Percentiles rank a stretch among this genome's conserved stretches.
Conservation (phyloP, 2,797 vertebrate genomes). For the Microtus obscurus region DNA sequence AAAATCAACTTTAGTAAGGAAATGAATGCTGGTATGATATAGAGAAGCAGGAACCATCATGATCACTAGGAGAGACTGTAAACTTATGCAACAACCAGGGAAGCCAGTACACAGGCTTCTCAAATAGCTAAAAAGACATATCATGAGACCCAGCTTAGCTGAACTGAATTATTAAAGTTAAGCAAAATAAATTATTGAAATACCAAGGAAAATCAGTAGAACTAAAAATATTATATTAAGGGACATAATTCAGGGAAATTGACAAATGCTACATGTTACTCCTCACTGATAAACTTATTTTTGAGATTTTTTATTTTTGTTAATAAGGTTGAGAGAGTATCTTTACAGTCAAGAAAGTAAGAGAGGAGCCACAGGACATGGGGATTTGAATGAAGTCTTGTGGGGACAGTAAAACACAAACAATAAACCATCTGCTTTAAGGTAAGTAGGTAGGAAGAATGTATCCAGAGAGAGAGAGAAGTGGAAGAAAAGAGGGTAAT, state of each 20-base stretch:
- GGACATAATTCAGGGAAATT: background rate
- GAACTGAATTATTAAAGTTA: too few relatives aligned
- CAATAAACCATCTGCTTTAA: background rate
- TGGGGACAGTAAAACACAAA: background rate
- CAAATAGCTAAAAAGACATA: background rate
- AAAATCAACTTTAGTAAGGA: background rate
- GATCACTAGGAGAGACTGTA: background rate
- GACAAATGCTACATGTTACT: too few relatives aligned
- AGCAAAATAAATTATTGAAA: background rate
- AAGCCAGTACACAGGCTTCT: background rate
- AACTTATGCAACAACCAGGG: background rate
- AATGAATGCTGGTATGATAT: background rate
- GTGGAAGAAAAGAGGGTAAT: background rate
- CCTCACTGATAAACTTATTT: background rate
- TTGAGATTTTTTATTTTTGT: background rate
- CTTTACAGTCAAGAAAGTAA: background rate
- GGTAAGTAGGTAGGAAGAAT: background rate
- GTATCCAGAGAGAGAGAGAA: background rate
- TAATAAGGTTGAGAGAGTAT: background rate
- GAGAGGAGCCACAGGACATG: background rate
- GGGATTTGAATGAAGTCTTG: background rate
- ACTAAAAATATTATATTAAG: background rate
- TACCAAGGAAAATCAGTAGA: background rate
- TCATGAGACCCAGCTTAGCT: background rate
- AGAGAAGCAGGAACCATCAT: background rate